A percentile compares a stretch with the other conserved stretches of the same genome.
These are phyloP conservation scores for Pristionchus maxplancki DNA, from an alignment of 2,888 invertebrate genomes.

Conservation along the genomic window DNA sequence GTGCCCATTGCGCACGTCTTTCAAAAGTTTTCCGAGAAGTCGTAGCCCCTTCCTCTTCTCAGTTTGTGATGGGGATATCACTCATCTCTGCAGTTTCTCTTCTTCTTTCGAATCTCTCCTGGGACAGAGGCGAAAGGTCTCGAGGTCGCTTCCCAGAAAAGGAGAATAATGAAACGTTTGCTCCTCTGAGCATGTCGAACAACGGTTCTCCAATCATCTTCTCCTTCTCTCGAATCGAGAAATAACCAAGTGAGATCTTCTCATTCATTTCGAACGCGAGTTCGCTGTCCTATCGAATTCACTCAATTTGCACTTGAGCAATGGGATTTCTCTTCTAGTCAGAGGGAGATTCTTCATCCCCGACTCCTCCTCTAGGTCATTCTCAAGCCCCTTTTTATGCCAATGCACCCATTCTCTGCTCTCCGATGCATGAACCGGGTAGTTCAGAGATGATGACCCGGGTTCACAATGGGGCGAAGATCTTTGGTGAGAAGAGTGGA, in stretches of 20 bases:
- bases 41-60: background rate
- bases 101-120: background rate
- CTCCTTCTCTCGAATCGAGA: background rate
- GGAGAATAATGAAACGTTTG: conserved; percentile 39
- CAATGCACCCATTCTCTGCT: background rate
- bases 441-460: background rate
- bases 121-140: conserved; percentile 16
- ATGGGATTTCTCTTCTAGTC: background rate
- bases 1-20: background rate
- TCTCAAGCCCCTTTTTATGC: background rate
- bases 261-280: background rate
- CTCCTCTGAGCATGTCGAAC: background rate
- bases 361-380: background rate
- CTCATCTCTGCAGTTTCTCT: conserved; percentile 1
- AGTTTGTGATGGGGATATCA: conserved; percentile 11
- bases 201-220: background rate
- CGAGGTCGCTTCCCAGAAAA: conserved; percentile 2
- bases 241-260: conserved; percentile 4
- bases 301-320: conserved; percentile 7
- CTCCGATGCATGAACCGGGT: conserved; percentile 18
- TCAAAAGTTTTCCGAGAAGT: background rate
- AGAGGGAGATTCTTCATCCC: background rate
- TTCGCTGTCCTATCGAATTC: background rate
- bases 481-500: background rate
- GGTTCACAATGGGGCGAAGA: background rate